Base-by-base conservation (phyloP, 2,113 vertebrate genomes). In the Podarcis muralis region DNA sequence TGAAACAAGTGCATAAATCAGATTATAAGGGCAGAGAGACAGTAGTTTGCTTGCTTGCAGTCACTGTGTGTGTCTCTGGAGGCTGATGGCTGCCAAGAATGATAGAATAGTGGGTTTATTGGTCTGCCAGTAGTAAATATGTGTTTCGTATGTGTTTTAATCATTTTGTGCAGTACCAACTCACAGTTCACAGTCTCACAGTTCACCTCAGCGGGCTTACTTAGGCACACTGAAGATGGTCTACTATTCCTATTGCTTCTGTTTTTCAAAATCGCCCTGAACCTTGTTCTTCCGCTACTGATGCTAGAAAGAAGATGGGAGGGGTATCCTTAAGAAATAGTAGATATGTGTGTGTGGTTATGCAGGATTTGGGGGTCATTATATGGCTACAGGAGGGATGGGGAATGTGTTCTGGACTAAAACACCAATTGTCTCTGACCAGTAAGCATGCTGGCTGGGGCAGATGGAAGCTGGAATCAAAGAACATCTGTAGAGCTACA, bases 151-250 rank as follows among this genome's bases (percentile, higher is more conserved):
- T 75, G 7, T 12, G 59, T 53, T 22, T 2, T 25, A 40, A 83
- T 69, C 4, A 48, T 85, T 79, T 32, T 6, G 57, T 66, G 81
- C 0, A 84, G 48, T 6, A 81, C 66, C n/a, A 81, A 80, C 1
- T 53, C 0, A 0, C 23, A 43, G 1, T 0, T 0, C 8, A 7
- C 3, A 37, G 37, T n/a, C 40, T 57, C 0, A 0, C 23, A 43
- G 1, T 0, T 0, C 8, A 7, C 3, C 0, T 27, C 6, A 71
- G 25, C 23, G 35, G 84, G 8, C n/a, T 57, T 30, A 53, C 6
- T 40, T 48, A 65, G 11, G 9, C 43, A 43, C 5, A 25, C n/a
- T 27, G 15, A 43, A 77, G 30, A 59, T 71, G 18, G 75, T 59
- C 2, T 43, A 37, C 37, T 30, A 40, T 77, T 48, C 4, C 32